Percentiles rank a stretch among this genome's conserved stretches.
Conservation (phyloP, 2,888 invertebrate species). For the Nemotelus nigrinus region DNA sequence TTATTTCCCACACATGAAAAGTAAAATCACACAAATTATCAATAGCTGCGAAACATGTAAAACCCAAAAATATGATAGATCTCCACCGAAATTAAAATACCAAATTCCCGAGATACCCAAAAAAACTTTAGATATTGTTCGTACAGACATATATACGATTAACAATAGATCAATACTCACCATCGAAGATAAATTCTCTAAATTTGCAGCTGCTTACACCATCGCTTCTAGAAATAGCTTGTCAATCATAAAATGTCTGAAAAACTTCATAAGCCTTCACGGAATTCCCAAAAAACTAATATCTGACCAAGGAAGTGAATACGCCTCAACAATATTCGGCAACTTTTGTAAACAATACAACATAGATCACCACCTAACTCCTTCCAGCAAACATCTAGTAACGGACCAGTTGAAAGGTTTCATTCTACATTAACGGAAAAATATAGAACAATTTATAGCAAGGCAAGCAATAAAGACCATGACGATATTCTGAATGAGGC, state of each 20-base stretch:
- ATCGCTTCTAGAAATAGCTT: conserved; percentile 16
- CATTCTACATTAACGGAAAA: conserved; percentile 51
- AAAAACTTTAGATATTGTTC: conserved; percentile 42
- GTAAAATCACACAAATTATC: conserved; percentile 38
- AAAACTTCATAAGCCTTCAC: conserved; percentile 23
- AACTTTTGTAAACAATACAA: conserved; percentile 48
- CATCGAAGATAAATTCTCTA: conserved; percentile 39
- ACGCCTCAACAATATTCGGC: conserved; percentile 48
- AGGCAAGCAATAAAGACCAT: conserved; percentile 36
- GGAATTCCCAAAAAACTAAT: conserved; percentile 29
- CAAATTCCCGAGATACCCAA: conserved; percentile 35
- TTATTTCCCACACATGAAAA: conserved; percentile 44
- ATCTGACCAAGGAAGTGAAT: conserved; percentile 46
- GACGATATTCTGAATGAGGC: conserved; percentile 20
- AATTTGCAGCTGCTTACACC: conserved; percentile 38
- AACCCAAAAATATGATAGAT: conserved; percentile 45
- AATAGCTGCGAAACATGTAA: conserved; percentile 44
- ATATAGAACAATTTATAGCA: conserved; percentile 47
- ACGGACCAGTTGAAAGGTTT: conserved; percentile 49
- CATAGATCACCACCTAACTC: conserved; percentile 47
- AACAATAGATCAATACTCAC: conserved; percentile 34
- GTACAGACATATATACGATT: conserved; percentile 22
- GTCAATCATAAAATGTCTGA: conserved; percentile 18
- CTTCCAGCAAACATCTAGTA: conserved; percentile 48
- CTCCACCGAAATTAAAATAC: conserved; percentile 46